Percentiles rank a stretch among this genome's conserved stretches.
These are phyloP conservation scores for Phyto melanocephala DNA, from an alignment of 2,888 invertebrate species.

Conservation along the genomic window DNA sequence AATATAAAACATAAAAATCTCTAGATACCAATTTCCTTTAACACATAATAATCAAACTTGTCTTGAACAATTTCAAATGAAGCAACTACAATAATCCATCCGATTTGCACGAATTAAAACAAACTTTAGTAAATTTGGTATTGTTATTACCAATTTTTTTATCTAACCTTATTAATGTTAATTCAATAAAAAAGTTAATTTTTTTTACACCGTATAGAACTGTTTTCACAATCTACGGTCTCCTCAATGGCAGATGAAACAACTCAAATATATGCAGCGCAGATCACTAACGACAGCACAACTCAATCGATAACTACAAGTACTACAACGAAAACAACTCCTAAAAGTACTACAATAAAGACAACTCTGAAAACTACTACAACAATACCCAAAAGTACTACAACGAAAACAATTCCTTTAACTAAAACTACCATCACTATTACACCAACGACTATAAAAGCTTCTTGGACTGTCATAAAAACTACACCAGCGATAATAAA, in stretches of 20 bases:
- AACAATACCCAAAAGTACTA: slow-evolving; percentile 26
- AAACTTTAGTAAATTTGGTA: too few relatives aligned
- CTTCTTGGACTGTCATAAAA: slow-evolving; percentile 9
- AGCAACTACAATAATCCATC: too few relatives aligned
- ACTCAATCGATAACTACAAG: background rate
- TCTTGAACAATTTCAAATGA: too few relatives aligned
- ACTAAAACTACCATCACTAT: slow-evolving; percentile 21
- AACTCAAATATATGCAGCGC: background rate
- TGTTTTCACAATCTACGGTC: slow-evolving; percentile 20
- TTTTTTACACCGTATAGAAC: background rate
- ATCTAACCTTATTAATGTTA: too few relatives aligned
- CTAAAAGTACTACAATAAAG: background rate
- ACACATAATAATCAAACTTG: too few relatives aligned
- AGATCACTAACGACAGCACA: background rate
- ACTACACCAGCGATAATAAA: slow-evolving; percentile 1
- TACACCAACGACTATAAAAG: slow-evolving; percentile 9
- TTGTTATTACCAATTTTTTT: too few relatives aligned
- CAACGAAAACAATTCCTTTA: background rate
- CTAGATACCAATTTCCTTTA: too few relatives aligned
- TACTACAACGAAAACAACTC: slow-evolving; percentile 13
- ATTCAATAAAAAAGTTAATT: too few relatives aligned
- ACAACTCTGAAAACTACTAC: slow-evolving; percentile 21
- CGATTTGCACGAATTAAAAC: too few relatives aligned
- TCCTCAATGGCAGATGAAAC: background rate
- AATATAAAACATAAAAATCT: too few relatives aligned